Conservation (phyloP, 2,888 invertebrate species). For the Drosophila neotestacea region DNA sequence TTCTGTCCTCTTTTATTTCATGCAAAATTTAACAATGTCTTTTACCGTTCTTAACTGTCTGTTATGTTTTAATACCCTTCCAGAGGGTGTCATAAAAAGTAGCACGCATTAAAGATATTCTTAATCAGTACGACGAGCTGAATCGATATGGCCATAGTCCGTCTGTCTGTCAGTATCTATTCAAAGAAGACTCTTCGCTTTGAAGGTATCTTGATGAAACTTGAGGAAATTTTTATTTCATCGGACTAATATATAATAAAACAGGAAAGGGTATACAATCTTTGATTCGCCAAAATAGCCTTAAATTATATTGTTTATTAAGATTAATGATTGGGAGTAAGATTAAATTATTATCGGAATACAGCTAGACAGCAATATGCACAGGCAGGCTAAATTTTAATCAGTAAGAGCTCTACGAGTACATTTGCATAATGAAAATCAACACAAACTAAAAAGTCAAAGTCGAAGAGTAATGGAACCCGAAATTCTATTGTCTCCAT, state of each 20-base stretch:
- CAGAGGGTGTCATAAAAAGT: no score
- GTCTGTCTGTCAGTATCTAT: no score
- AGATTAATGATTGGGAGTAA: conserved; percentile 79
- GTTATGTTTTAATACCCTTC: conserved; percentile 27
- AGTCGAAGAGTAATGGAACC: conserved; percentile 30
- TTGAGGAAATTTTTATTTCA: no score
- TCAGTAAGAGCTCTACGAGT: conserved; percentile 49
- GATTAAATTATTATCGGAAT: conserved; percentile 62
- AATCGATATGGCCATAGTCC: no score
- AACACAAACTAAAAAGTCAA: conserved; percentile 29
- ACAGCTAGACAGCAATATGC: conserved; percentile 42
- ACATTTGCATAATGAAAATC: conserved; percentile 71
- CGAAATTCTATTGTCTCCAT: conserved; percentile 36
- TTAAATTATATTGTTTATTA: conserved; percentile 64
- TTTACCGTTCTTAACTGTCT: conserved; percentile 41
- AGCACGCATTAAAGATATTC: no score
- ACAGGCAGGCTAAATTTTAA: conserved; percentile 53
- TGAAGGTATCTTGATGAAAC: no score
- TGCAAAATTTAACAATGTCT: conserved; percentile 46
- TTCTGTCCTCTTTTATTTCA: conserved; percentile 28
- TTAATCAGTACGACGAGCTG: no score
- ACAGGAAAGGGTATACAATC: no score
- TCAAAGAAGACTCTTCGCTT: no score
- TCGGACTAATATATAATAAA: no score
- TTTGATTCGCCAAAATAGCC: no score